Evolutionary conservation across 2,888 invertebrate genomes (phyloP), one percentile per base, ranked within the genome.

Genomic region (Petrophora chlorosata): DNA sequence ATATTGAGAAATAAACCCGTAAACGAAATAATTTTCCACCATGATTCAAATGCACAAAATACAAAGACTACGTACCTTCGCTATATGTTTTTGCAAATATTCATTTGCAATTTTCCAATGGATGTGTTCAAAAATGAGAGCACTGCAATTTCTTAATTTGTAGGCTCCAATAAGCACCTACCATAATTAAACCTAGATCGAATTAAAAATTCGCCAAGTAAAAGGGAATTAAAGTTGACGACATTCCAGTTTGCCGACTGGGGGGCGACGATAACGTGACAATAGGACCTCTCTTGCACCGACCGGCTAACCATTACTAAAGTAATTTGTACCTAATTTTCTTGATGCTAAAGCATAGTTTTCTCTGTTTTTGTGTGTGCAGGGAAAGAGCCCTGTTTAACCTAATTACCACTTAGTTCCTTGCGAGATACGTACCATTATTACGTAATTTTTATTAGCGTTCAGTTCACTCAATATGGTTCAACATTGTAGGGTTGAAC

Each of bases 151-250:
- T 10, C 12, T 19, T 34, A 13, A 29, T 47, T 34, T 36, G 38
- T 30, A 19, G 10, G 17, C n/a, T 32, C 23, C 40, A 36, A 32
- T 35, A 35, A 47, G 36, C 29, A 30, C 36, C 32, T 17, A 17
- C 23, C 53, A 48, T 54, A 59, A 63, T 67, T 70, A 70, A 73
- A 69, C 59, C 61, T 70, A 66, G 73, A 75, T 71, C 63, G 76
- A 82, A 83, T 85, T 85, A 82, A 86, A 86, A 85, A 80, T 77
- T 78, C 70, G 63, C 73, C 70, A 74, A 74, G 76, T 76, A 78
- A 77, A 83, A 81, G 73, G 73, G 82, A 81, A 85, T 85, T 85
- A 85, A 87, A 87, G 84, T 86, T 79, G 75, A 75, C 75, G 73
- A 70, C 71, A 70, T 74, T 73, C 67, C 67, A 67, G 57, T 65